phyloP scores from a whole-genome alignment of 2,113 vertebrate genomes.

The Suricata suricatta region DNA sequence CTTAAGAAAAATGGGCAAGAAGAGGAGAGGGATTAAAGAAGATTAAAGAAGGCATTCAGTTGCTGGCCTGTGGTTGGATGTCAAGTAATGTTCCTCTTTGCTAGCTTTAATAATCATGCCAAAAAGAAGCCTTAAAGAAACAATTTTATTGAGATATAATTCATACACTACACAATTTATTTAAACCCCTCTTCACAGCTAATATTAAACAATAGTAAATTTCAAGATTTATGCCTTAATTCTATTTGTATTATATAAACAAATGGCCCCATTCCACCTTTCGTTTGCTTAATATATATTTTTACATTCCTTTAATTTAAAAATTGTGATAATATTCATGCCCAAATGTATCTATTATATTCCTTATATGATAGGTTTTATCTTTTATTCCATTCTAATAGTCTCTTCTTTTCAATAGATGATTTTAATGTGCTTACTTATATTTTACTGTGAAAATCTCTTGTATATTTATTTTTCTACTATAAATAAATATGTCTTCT shows the following conservation, averaged over 20 bases:
- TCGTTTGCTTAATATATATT: neutral
- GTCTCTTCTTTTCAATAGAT: neutral
- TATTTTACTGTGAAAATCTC: neutral
- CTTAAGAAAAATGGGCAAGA: neutral
- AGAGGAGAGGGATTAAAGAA: neutral
- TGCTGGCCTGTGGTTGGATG: neutral
- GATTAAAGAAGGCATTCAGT: neutral
- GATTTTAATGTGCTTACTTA: neutral
- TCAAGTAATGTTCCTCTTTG: neutral
- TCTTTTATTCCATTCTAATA: neutral
- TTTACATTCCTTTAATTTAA: neutral
- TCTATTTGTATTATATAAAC: neutral
- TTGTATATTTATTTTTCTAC: neutral
- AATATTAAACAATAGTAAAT: neutral
- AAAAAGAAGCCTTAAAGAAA: neutral
- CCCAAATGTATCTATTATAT: neutral
- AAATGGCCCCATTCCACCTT: neutral
- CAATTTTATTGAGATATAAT: neutral
- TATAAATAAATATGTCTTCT: neutral
- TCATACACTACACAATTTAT: neutral
- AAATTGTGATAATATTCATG: neutral
- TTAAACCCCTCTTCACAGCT: neutral
- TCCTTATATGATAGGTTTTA: neutral
- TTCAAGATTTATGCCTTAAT: neutral
- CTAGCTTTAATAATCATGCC: neutral